Evolutionary conservation across 1,140 invertebrate genomes (phyloP).

Genomic region (honey bee (Apis mellifera)): DNA sequence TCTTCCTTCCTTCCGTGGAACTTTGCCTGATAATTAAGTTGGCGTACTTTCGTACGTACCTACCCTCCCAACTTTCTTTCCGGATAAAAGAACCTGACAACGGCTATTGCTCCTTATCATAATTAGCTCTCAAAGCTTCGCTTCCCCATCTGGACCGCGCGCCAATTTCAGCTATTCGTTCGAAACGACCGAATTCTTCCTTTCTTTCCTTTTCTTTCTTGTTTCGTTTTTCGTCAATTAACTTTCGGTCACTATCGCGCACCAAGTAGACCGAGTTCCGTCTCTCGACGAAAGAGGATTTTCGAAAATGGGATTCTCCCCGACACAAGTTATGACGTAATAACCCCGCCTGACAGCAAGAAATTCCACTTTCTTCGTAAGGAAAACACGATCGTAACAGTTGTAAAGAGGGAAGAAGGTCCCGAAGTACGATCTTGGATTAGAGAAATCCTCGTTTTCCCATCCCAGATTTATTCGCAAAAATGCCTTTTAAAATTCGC

Average conservation of each 20-base stretch:
- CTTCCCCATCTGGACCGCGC: not conserved
- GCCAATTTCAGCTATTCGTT: too few species aligned
- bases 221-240: conserved; percentile 13
- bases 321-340: conserved; percentile 5
- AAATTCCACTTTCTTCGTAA: not conserved
- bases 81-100: conserved; percentile 20
- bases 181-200: too few species aligned
- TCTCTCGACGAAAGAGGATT: not conserved
- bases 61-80: not conserved
- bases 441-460: not conserved
- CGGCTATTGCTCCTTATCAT: conserved; percentile 38
- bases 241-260: not conserved
- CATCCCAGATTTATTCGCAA: too few species aligned
- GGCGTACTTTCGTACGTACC: not conserved
- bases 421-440: not conserved
- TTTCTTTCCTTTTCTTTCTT: not conserved
- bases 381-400: not conserved
- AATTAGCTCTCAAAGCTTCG: conserved; percentile 32
- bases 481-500: not conserved
- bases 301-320: conserved; percentile 10
- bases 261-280: not conserved
- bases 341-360: not conserved
- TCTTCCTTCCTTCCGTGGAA: not conserved
- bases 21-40: conserved; percentile 35
- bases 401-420: not conserved